phyloP scores from a whole-genome alignment of 2,888 invertebrate species.

The Stratiomys singularior region DNA sequence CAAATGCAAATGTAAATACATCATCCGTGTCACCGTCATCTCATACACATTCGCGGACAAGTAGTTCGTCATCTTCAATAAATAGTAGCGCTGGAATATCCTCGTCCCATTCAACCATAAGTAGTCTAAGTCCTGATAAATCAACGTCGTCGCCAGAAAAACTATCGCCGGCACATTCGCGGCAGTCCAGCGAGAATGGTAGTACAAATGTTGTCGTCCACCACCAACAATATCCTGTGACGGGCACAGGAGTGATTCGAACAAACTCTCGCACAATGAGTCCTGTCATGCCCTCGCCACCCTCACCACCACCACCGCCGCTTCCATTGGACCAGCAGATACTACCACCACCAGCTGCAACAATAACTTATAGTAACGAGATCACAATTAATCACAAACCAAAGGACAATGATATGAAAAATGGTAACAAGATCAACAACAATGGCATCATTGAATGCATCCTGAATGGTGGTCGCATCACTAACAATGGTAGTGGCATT shows the following conservation, averaged over 20 bases:
- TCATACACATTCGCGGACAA: constrained; percentile 60
- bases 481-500: constrained; percentile 58
- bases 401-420: constrained; percentile 63
- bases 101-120: constrained; percentile 38
- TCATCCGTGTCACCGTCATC: constrained; percentile 55
- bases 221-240: not conserved
- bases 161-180: constrained; percentile 53
- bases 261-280: constrained; percentile 39
- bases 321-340: constrained; percentile 53
- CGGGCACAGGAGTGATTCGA: constrained; percentile 49
- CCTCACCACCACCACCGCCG: constrained; percentile 57
- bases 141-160: constrained; percentile 51
- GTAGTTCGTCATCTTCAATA: constrained; percentile 59
- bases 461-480: constrained; percentile 44
- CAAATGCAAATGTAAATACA: constrained; percentile 58
- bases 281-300: constrained; percentile 55
- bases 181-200: constrained; percentile 53
- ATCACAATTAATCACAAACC: constrained; percentile 56
- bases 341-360: constrained; percentile 52
- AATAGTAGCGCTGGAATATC: constrained; percentile 44
- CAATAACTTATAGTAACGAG: constrained; percentile 53
- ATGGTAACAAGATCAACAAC: constrained; percentile 22
- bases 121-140: constrained; percentile 52
- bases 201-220: constrained; percentile 29
- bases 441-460: constrained; percentile 7